phyloP scores from a whole-genome alignment of 2,113 vertebrate species.

The Philantomba maxwellii region DNA sequence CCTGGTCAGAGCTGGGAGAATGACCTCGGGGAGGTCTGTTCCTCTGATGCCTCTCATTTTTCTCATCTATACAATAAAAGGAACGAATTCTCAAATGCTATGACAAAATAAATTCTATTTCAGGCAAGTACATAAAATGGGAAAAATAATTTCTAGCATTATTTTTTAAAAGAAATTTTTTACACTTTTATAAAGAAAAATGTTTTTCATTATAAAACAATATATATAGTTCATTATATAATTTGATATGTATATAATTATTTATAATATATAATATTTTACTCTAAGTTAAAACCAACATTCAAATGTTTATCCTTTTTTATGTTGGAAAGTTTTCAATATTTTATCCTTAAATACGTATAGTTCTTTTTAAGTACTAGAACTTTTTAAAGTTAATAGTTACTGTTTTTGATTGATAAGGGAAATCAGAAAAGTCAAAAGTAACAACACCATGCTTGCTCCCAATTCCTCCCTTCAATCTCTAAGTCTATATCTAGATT shows the following conservation, averaged over 20 bases:
- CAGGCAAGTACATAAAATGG: not conserved
- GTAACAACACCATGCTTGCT: not conserved
- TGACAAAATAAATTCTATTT: not conserved
- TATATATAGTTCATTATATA: not conserved
- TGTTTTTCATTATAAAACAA: not conserved
- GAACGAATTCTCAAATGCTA: not conserved
- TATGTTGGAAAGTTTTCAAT: not conserved
- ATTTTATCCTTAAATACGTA: not conserved
- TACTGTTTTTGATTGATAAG: not conserved
- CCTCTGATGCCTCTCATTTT: not conserved
- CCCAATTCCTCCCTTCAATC: not conserved
- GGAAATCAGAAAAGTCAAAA: not conserved
- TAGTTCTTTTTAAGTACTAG: not conserved
- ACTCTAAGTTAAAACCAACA: not conserved
- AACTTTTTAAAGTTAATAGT: not conserved
- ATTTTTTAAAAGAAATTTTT: not conserved
- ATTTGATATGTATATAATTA: not conserved
- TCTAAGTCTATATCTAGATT: not conserved
- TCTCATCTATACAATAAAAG: not conserved
- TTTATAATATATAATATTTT: not conserved
- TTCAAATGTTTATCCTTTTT: not conserved
- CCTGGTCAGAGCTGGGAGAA: fast-evolving
- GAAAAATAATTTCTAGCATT: not conserved
- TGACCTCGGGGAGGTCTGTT: not conserved
- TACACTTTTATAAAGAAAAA: not conserved